Evolutionary conservation across 2,113 vertebrate genomes (phyloP), one percentile per base, ranked within the genome.

Genomic region (Silurus glanis): DNA sequence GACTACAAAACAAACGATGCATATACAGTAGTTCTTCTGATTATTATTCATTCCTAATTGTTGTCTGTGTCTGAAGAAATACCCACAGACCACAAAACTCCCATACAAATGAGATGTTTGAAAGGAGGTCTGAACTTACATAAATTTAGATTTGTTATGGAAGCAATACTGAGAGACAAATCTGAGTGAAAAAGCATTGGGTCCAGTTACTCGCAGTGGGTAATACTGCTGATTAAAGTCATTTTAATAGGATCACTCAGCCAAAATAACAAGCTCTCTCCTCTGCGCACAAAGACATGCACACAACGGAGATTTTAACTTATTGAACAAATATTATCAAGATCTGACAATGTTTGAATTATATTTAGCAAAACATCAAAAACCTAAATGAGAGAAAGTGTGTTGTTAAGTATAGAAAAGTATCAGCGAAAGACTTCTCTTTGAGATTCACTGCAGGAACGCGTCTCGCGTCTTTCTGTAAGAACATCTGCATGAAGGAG

Each of bases 181-280:
- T 56, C 13, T 37, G 86, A 64, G 87, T 49, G 87, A 90, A 91
- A 90, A 90, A 89, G 89, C 88, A 87, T 92, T 94, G 93, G 83
- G 84, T 71, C 91, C 89, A 86, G 5, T 85, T 55, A 71, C 89
- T 90, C 71, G 61, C 71, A 88, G 80, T 80, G 86, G 88, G 86
- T 17, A 75, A 89, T 91, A 86, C 86, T 81, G 91, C 88, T 92
- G 92, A 94, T 91, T 93, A 93, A 94, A 93, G 93, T 94, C 91
- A 92, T 94, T 91, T 91, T 90, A 92, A 86, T 91, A 91, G 90
- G 89, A 91, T 90, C 91, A 89, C 78, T 87, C 85, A 3, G 80
- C 45, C 87, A 91, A 92, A 93, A 93, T 92, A 93, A 89, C 82
- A 87, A 87, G 59, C 85, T 37, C 83, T 81, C 66, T 83, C 79